Percentiles rank a stretch among this genome's conserved stretches.
phyloP scores from a whole-genome alignment of 2,888 invertebrate species.

The Eremobia ochroleuca region DNA sequence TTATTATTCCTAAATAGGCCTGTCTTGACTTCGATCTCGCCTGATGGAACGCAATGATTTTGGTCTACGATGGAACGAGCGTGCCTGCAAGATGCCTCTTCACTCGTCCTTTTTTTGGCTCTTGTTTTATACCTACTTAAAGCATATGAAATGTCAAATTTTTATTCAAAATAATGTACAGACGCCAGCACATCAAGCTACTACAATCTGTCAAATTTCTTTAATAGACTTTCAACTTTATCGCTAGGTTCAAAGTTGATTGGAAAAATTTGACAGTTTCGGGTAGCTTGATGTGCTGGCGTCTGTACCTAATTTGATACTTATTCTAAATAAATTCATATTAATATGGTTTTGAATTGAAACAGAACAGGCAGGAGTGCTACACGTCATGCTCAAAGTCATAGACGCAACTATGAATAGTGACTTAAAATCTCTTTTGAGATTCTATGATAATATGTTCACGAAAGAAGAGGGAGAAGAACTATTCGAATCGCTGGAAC shows the following conservation, averaged over 20 bases:
- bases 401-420: rapidly evolving
- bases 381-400: neutral
- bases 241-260: too few relatives aligned
- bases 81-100: neutral
- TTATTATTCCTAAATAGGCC: neutral
- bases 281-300: too few relatives aligned
- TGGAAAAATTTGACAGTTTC: too few relatives aligned
- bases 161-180: neutral
- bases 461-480: slow-evolving; percentile 26
- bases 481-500: slow-evolving; percentile 30
- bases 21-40: neutral
- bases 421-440: neutral
- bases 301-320: neutral
- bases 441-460: slow-evolving; percentile 27
- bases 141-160: neutral
- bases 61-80: neutral
- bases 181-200: too few relatives aligned
- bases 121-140: neutral
- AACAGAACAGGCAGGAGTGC: slow-evolving; percentile 35
- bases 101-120: neutral
- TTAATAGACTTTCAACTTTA: too few relatives aligned
- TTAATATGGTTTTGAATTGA: slow-evolving; percentile 3
- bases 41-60: neutral
- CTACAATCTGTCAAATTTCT: too few relatives aligned
- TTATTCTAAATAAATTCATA: neutral